phyloP scores from a whole-genome alignment of 2,797 vertebrate species.

The Dermochelys coriacea region DNA sequence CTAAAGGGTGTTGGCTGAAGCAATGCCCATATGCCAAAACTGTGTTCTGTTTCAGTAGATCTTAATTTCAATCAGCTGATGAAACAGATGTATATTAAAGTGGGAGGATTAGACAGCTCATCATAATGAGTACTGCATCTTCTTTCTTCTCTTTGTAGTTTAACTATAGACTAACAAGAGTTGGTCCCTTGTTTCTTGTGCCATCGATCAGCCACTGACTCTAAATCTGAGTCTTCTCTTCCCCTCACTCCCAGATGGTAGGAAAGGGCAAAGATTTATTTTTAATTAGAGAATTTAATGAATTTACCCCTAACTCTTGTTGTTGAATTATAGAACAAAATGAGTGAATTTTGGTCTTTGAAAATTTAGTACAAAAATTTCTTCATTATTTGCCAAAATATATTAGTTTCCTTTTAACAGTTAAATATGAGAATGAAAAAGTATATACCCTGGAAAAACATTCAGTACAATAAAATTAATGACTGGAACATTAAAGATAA shows the following conservation, averaged over 20 bases:
- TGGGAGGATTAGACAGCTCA: slow-evolving; percentile 55
- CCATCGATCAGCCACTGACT: not conserved
- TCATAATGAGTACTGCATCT: slow-evolving; percentile 27
- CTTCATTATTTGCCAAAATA: not conserved
- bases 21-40: slow-evolving; percentile 68
- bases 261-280: not conserved
- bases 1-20: slow-evolving; percentile 56
- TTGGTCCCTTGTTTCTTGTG: not conserved
- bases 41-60: slow-evolving; percentile 56
- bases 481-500: not conserved
- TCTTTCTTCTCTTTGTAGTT: not conserved
- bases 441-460: not conserved
- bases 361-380: not conserved
- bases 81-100: slow-evolving; percentile 56
- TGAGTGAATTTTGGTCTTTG: rapidly evolving
- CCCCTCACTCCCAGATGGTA: not conserved
- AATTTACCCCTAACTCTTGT: not conserved
- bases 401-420: not conserved
- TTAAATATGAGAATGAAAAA: not conserved
- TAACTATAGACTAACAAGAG: not conserved
- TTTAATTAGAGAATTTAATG: not conserved
- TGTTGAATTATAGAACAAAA: not conserved
- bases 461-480: not conserved
- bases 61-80: slow-evolving; percentile 73
- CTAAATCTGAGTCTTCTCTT: not conserved